Base-by-base conservation (phyloP, 2,113 vertebrate species). In the Lophochroa leadbeateri region DNA sequence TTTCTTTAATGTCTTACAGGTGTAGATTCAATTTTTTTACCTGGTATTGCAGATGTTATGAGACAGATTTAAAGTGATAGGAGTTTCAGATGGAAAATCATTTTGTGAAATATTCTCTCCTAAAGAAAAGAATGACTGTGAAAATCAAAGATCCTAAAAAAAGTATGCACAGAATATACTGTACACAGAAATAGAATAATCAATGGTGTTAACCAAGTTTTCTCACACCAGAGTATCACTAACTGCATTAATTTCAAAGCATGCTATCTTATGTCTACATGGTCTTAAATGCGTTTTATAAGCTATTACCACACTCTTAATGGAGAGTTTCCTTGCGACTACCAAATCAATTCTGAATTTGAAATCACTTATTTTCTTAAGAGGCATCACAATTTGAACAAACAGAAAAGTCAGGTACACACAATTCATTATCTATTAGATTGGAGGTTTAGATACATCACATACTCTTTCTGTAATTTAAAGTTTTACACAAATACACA, bases 21-120 rank as follows among this genome's bases (percentile, higher is more conserved):
- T 61, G 31, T 24, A 91, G 63, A 94, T 77, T 91, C 65, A 85
- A 82, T 75, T 85, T 50, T 89, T 97, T 98, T 97, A 98, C 98
- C 89, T 97, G 95, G 98, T 97, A 87, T 94, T 98, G 96, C 98
- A 98, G 97, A 98, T 97, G 93, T 97, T 98, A 92, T 97, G 98
- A 82, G 98, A 97, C 47, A 98, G 97, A 90, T 95, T 98, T 95
- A 98, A 95, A 92, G 98, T 96, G 94, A 98, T 88, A 84, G 98
- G 96, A 58, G 97, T 87, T 95, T 98, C 98, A 90, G 97, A 82
- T 88, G 98, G 90, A 89, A 98, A 98, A 91, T 97, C 97, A 82
- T 74, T 97, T 80, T 97, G 97, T 79, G 97, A 95, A 96, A 97
- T 94, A 58, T 84, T 89, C 90, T 98, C 98, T 95, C 98, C 98